Conservation (phyloP, 1,140 invertebrate species). For the Diorhabda carinulata region DNA sequence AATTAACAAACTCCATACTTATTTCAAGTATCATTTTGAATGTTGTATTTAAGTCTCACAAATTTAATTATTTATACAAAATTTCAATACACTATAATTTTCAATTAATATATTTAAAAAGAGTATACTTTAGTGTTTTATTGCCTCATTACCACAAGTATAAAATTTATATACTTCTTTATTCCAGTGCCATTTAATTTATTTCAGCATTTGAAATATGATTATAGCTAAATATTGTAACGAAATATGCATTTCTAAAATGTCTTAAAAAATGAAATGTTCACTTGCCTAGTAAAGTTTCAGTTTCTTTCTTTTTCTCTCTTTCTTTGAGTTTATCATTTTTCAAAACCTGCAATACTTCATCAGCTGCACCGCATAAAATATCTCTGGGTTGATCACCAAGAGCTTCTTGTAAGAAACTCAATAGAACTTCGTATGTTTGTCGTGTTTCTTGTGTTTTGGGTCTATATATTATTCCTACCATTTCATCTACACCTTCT, state of each 20-base stretch:
- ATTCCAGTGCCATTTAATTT: too few species aligned
- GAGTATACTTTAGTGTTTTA: too few species aligned
- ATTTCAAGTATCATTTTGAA: too few species aligned
- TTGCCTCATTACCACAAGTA: too few species aligned
- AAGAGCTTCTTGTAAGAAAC: conserved; percentile 95
- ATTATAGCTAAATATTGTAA: too few species aligned
- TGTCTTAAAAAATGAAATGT: not conserved
- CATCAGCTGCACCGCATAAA: conserved; percentile 96
- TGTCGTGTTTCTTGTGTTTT: conserved; percentile 97
- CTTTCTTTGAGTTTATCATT: conserved; percentile 92
- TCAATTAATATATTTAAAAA: too few species aligned
- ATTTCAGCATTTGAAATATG: too few species aligned
- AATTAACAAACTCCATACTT: too few species aligned
- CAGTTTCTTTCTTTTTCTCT: conserved; percentile 91
- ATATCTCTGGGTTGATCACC: conserved; percentile 97
- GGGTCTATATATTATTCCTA: conserved; percentile 91
- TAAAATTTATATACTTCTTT: too few species aligned
- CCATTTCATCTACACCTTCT: conserved; percentile 87
- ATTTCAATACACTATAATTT: too few species aligned
- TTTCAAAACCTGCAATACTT: conserved; percentile 92
- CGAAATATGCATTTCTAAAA: not conserved
- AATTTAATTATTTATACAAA: too few species aligned
- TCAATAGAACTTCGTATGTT: conserved; percentile 93
- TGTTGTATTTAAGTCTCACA: too few species aligned
- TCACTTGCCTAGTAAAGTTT: conserved; percentile 73